Percentiles rank a stretch among this genome's conserved stretches.
phyloP scores from a whole-genome alignment of 2,888 invertebrate genomes.

The Diloba caeruleocephala region DNA sequence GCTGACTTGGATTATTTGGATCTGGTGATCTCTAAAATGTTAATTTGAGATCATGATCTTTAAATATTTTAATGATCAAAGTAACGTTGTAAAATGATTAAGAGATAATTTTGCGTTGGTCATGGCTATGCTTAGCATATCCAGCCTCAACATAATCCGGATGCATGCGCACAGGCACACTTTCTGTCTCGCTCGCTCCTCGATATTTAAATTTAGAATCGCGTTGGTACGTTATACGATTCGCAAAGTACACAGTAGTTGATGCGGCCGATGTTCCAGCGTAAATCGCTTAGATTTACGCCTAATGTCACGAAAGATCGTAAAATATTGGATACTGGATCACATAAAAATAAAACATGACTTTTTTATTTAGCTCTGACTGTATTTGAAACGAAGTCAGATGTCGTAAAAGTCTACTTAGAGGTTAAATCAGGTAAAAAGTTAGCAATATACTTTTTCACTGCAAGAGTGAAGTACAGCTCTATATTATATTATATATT shows the following conservation, averaged over 20 bases:
- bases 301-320: slow-evolving; percentile 4
- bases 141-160: slow-evolving; percentile 41
- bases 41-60: too few species aligned
- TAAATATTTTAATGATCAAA: too few species aligned
- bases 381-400: not conserved
- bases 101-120: too few species aligned
- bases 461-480: not conserved
- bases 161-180: slow-evolving; percentile 64
- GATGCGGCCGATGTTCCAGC: slow-evolving; percentile 53
- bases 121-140: slow-evolving; percentile 32
- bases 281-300: slow-evolving; percentile 33
- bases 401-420: not conserved
- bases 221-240: slow-evolving; percentile 72
- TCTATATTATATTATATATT: not conserved
- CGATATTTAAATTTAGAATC: slow-evolving; percentile 85
- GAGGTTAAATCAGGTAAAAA: not conserved
- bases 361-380: slow-evolving; percentile 8
- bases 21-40: too few species aligned
- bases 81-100: too few species aligned
- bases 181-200: slow-evolving; percentile 76
- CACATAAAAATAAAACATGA: slow-evolving; percentile 1
- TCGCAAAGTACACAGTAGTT: slow-evolving; percentile 66
- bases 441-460: not conserved
- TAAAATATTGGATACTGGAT: slow-evolving; percentile 1
- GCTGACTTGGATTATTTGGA: too few species aligned